phyloP scores from a whole-genome alignment of 2,888 invertebrate genomes.

The Eilema griseolum region DNA sequence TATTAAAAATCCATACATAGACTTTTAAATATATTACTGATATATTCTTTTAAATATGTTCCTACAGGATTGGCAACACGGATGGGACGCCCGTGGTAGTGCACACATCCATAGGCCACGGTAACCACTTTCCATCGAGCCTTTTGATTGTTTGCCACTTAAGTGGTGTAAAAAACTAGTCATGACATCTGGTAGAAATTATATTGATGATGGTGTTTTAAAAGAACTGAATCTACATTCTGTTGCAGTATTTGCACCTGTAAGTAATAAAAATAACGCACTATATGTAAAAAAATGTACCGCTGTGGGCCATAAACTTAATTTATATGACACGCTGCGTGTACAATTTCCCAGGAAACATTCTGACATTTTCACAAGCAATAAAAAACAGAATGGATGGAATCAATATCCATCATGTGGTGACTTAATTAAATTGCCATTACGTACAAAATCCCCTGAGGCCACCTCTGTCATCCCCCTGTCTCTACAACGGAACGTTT shows the following conservation, averaged over 20 bases:
- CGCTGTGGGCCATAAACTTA: slow-evolving; percentile 31
- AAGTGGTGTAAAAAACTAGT: too few relatives aligned
- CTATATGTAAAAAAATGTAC: background rate
- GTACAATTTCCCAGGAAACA: slow-evolving; percentile 45
- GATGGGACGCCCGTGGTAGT: too few relatives aligned
- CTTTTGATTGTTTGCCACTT: too few relatives aligned
- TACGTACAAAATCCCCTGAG: slow-evolving; percentile 45
- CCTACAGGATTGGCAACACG: too few relatives aligned
- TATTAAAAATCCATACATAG: too few relatives aligned
- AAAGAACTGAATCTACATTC: background rate
- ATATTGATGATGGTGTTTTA: background rate
- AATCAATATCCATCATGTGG: slow-evolving; percentile 59
- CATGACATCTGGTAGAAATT: background rate
- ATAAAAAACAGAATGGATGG: slow-evolving; percentile 56
- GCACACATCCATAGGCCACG: too few relatives aligned
- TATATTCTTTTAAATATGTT: too few relatives aligned
- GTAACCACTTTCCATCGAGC: too few relatives aligned
- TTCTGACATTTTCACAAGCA: slow-evolving; percentile 45
- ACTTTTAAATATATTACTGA: too few relatives aligned
- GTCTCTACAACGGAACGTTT: slow-evolving; percentile 55
- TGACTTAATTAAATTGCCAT: slow-evolving; percentile 58
- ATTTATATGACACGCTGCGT: slow-evolving; percentile 32
- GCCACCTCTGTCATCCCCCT: slow-evolving; percentile 56
- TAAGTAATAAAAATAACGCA: slow-evolving; percentile 17
- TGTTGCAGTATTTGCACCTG: background rate